phyloP scores from a whole-genome alignment of 2,888 invertebrate species.

The Silvanus unidentatus region DNA sequence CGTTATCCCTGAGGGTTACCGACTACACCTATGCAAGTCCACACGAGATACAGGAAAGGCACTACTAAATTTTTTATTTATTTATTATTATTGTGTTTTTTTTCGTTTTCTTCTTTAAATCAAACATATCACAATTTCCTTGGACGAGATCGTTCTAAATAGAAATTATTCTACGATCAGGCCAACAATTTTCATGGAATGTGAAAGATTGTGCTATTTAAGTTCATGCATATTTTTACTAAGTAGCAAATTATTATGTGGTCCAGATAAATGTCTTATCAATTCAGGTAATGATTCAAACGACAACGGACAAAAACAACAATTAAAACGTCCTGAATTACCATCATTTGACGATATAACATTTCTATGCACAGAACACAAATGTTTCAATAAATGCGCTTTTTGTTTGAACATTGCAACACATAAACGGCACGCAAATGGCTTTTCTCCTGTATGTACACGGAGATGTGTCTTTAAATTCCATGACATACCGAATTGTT shows the following conservation, averaged over 20 bases:
- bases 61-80: no score
- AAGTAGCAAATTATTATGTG: slow-evolving; percentile 79
- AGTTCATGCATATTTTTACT: slow-evolving; percentile 76
- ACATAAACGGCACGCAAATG: slow-evolving; percentile 81
- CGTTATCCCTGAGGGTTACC: slow-evolving; percentile 36
- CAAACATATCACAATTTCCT: slow-evolving; percentile 31
- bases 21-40: slow-evolving; percentile 31
- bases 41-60: slow-evolving; percentile 25
- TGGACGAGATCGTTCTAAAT: slow-evolving; percentile 33
- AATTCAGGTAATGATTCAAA: slow-evolving; percentile 83
- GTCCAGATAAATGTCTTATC: slow-evolving; percentile 80
- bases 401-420: slow-evolving; percentile 91
- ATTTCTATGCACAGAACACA: slow-evolving; percentile 84
- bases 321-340: slow-evolving; percentile 70
- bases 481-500: slow-evolving; percentile 91
- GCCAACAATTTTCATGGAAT: slow-evolving; percentile 28
- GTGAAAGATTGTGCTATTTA: slow-evolving; percentile 29
- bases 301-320: slow-evolving; percentile 81
- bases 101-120: no score
- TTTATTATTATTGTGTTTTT: no score
- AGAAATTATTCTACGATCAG: slow-evolving; percentile 30
- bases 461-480: slow-evolving; percentile 83
- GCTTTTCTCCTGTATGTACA: slow-evolving; percentile 84
- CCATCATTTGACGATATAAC: slow-evolving; percentile 79
- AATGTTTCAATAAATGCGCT: slow-evolving; percentile 78